Percentiles rank a stretch among this genome's conserved stretches.
phyloP scores from a whole-genome alignment of 2,113 vertebrate species.

The Lampris megalopsis region DNA sequence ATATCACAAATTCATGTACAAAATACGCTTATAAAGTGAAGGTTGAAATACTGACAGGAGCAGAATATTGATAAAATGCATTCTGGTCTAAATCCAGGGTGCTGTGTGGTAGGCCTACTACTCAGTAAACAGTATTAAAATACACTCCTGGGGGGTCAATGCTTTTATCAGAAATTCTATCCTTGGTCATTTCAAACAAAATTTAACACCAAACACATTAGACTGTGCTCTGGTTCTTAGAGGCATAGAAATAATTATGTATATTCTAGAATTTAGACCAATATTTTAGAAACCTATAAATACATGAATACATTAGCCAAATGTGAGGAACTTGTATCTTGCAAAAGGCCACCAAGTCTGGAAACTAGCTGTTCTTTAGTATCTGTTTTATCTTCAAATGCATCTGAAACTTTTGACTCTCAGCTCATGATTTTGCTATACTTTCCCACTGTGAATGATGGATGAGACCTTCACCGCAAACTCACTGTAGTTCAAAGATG shows the following conservation, averaged over 20 bases:
- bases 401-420: too few relatives aligned
- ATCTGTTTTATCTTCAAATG: too few relatives aligned
- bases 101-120: conserved; percentile 56
- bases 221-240: conserved; percentile 20
- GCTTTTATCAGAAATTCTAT: conserved; percentile 40
- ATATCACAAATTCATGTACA: conserved; percentile 76
- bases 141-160: conserved; percentile 36
- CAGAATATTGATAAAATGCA: conserved; percentile 70
- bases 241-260: neutral
- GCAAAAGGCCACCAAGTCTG: too few relatives aligned
- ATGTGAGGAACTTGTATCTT: too few relatives aligned
- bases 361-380: too few relatives aligned
- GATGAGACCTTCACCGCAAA: neutral
- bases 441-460: neutral
- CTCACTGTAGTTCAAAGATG: conserved; percentile 8
- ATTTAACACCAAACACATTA: conserved; percentile 26
- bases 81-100: conserved; percentile 67
- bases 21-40: conserved; percentile 74
- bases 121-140: conserved; percentile 65
- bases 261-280: neutral
- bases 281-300: too few relatives aligned
- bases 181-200: conserved; percentile 41
- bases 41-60: conserved; percentile 67
- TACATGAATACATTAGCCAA: too few relatives aligned
- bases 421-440: too few relatives aligned